Conservation (phyloP, 2,888 invertebrate genomes). For the Sacculina carcini region DNA sequence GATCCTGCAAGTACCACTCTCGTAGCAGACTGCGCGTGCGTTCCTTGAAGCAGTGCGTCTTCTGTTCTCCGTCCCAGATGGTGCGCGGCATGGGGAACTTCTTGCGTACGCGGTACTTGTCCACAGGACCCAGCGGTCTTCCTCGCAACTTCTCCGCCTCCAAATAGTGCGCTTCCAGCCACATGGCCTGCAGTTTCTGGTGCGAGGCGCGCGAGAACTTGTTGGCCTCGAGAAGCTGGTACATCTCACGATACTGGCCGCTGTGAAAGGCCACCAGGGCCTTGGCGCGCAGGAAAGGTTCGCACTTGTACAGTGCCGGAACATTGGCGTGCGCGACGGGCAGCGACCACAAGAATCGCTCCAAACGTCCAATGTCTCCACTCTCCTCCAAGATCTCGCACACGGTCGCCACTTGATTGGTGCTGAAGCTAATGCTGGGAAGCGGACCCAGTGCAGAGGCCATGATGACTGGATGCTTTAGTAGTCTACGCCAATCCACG, state of each 20-base stretch:
- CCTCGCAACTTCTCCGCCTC: slow-evolving; percentile 75
- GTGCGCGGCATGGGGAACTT: slow-evolving; percentile 75
- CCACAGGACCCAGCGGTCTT: slow-evolving; percentile 70
- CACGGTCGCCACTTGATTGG: slow-evolving; percentile 58
- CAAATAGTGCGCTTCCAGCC: slow-evolving; percentile 79
- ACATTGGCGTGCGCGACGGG: slow-evolving; percentile 73
- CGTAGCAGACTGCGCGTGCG: slow-evolving; percentile 72
- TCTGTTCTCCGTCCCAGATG: slow-evolving; percentile 88
- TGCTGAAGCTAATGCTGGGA: slow-evolving; percentile 56
- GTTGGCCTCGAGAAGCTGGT: slow-evolving; percentile 64
- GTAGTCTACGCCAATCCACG: no score
- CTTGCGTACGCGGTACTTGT: slow-evolving; percentile 75
- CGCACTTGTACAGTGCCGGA: slow-evolving; percentile 44
- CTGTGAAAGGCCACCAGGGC: slow-evolving; percentile 74
- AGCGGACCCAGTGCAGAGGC: slow-evolving; percentile 20
- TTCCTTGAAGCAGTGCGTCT: slow-evolving; percentile 88
- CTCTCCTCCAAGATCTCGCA: slow-evolving; percentile 90
- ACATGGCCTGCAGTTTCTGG: slow-evolving; percentile 63
- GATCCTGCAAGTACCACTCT: slow-evolving; percentile 95
- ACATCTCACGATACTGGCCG: slow-evolving; percentile 63
- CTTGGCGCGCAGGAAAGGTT: slow-evolving; percentile 58
- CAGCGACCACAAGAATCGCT: slow-evolving; percentile 62
- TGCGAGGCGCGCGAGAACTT: slow-evolving; percentile 71
- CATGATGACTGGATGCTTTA: no score
- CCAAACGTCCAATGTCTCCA: slow-evolving; percentile 65